Base-by-base conservation (phyloP, 1,140 invertebrate genomes). In the Vanessa atalanta region DNA sequence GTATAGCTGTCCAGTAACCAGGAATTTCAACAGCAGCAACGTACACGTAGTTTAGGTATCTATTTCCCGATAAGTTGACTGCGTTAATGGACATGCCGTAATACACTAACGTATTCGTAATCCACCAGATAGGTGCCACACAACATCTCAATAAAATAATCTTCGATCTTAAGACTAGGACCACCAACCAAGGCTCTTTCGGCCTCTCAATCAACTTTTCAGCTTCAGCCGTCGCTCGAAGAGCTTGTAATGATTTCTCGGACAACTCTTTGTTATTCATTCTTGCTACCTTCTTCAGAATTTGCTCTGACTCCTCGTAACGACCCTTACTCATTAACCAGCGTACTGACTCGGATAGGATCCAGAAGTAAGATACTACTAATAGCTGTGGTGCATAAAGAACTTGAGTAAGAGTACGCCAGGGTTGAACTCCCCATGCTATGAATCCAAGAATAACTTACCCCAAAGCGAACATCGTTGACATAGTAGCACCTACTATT, bases 61-160 rank as follows among this genome's bases (percentile, higher is more conserved):
- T 72, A 65, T 93, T 95, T 0, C 96, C 96, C 26, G 94, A 95
- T 43, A 98, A 90, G 63, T 96, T 95, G 4, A 96, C 96, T 0
- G 97, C 95, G 82, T 97, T 97, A n/a, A 97, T 94, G 1, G 96
- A 96, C 66, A 98, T 89, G 1, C 97, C 97, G 80, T 97, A 98
- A 83, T 97, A 98, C 0, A 97, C 94, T 70, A 97, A 94, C 0
- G 95, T 95, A 74, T 95, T 95, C 0, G 95, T 95, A 1, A 96
- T 93, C 96, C 95, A 97, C 92, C 94, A 96, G 76, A 96, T 94
- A 12, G 94, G 95, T 47, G 95, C 95, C 20, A 95, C 94, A 2
- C 95, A 82, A 50, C 96, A 94, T 31, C 96, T 93, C 74, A 94
- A 93, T 73, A 96, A 82, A 64, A 95, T 94, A 14, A 93, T 91